Percentiles rank a stretch among this genome's conserved stretches.
These are phyloP conservation scores for Cacatua alba DNA, from an alignment of 2,113 vertebrate species.

Conservation along the genomic window DNA sequence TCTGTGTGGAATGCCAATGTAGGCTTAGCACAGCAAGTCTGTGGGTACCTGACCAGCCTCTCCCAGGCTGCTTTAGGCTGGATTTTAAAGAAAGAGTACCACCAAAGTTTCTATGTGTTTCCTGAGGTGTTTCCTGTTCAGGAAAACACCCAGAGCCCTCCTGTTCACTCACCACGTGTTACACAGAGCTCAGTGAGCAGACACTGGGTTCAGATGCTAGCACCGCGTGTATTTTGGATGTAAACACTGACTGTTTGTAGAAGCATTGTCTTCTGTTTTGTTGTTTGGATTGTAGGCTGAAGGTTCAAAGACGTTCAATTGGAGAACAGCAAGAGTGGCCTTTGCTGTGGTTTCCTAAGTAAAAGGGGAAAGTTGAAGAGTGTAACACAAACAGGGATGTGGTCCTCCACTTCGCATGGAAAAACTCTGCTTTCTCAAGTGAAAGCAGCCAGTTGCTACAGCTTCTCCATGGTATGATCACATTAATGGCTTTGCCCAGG, in stretches of 20 bases:
- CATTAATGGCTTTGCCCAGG: background rate
- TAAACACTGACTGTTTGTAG: background rate
- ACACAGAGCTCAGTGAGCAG: background rate
- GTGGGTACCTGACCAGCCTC: background rate
- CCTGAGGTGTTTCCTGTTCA: background rate
- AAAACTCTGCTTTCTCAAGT: background rate
- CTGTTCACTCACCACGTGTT: background rate
- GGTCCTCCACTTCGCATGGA: background rate
- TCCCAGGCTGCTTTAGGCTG: background rate
- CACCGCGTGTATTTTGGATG: background rate
- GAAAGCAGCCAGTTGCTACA: background rate
- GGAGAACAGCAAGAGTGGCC: background rate
- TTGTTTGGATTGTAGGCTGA: slow-evolving; percentile 3
- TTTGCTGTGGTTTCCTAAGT: slow-evolving; percentile 2
- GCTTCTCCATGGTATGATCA: background rate
- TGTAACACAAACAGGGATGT: background rate
- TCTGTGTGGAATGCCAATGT: background rate
- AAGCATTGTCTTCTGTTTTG: background rate
- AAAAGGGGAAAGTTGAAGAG: background rate
- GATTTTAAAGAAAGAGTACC: background rate
- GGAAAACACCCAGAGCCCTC: background rate
- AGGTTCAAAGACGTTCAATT: background rate
- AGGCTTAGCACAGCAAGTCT: background rate
- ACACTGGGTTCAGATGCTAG: background rate
- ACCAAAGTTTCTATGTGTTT: background rate